Evolutionary conservation across 2,113 vertebrate species (phyloP), one percentile per base, ranked within the genome.

Genomic region (Platycercus adscitus): DNA sequence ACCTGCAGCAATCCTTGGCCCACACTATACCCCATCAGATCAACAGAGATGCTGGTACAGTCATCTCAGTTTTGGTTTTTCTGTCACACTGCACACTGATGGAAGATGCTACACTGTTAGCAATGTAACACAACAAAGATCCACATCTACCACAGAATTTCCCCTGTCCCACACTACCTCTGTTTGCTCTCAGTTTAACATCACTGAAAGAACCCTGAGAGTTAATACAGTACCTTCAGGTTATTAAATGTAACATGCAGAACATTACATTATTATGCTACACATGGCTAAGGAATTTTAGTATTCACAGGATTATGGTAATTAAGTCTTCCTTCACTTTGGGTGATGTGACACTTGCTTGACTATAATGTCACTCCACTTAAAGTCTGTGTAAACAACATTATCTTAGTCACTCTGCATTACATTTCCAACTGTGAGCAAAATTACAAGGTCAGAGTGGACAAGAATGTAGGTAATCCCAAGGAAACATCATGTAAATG

Each of bases 301-400:
- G 97, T 97, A 98, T 98, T 98, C 97, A 97, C 95, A 84, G 97
- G 98, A 98, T 98, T 98, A 98, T 98, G 97, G 97, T 98, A 98
- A 98, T 99, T 98, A 98, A 98, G 96, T 97, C 98, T 98, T 97
- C 96, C 95, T 98, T 98, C 98, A 98, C 98, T 98, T 98, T 98
- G 97, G 97, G 94, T 98, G 98, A 98, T 98, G 97, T 98, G 98
- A 98, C 98, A 98, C 98, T 98, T 98, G 98, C 97, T 98, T 98
- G 97, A 98, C 98, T 98, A 98, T 98, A 98, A 98, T 98, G 98
- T 98, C 98, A 98, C 97, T 98, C 97, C 98, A 98, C 98, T 98
- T 98, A 98, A 98, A 98, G 98, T 97, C 98, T 98, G 97, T 98
- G 98, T 98, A 99, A 98, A 98, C 98, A 98, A 98, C 98, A 98